Base-by-base conservation (phyloP, 2,113 vertebrate species). In the Gambusia affinis region DNA sequence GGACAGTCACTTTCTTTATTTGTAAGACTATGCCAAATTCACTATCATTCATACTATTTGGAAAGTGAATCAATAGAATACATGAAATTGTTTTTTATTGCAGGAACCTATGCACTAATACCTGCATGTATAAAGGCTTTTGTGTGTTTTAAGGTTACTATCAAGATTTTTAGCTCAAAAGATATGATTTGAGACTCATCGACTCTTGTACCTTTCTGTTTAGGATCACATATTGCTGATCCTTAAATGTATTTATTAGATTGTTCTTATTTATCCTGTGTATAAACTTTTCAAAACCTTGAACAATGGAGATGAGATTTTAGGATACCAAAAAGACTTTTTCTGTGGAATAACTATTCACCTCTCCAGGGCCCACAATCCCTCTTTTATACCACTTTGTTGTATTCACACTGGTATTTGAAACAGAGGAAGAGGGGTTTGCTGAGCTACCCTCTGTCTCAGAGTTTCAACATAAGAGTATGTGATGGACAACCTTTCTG, bases 41-140 rank as follows among this genome's bases (percentile, higher is more conserved):
- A 89, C 86, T 80, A 37, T 2, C 35, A 37, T 37, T 75, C 67
- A 69, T 90, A 79, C 78, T 81, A 39, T 83, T 92, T 88, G 62
- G 73, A 83, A 74, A 84, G 76, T 81, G 51, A 75, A 76, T 80
- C 57, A 80, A 60, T 75, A 69, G 80, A 92, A 82, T 74, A 85
- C 67, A 88, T 69, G 85, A 76, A 83, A 91, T 87, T 75, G 65
- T 88, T 86, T 91, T 73, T 69, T 89, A 85, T 84, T 82, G 94
- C 93, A 92, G 94, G 94, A 93, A 92, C 87, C 92, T 94, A 95
- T 95, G 94, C 94, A 94, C 94, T 94, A 91, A 93, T 75, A 83
- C 92, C 93, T 95, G 94, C 93, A 88, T 93, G 87, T 90, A 86
- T 82, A 89, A 91, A 89, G 69, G 74, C 78, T 92, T 87, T 64